phyloP scores from a whole-genome alignment of 2,888 invertebrate genomes.

The Ichneumoninae sp. region DNA sequence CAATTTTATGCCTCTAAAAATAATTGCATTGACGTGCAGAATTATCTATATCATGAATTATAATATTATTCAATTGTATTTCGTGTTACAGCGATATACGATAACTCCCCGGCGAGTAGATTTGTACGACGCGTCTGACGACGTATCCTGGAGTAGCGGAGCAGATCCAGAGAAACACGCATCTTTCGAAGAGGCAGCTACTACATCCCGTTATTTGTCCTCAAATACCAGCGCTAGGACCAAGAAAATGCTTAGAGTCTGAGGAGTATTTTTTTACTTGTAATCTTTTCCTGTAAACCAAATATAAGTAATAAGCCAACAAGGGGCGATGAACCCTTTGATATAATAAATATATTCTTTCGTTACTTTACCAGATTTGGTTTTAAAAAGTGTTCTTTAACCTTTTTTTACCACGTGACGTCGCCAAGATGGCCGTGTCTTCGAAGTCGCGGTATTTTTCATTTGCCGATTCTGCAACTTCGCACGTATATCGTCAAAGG shows the following conservation, averaged over 20 bases:
- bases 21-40: not conserved
- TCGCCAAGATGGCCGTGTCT: too few species aligned
- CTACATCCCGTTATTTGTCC: not conserved
- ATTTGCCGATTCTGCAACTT: too few species aligned
- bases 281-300: not conserved
- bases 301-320: not conserved
- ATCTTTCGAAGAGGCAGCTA: conserved; percentile 8
- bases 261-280: not conserved
- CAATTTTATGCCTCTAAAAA: not conserved
- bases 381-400: not conserved
- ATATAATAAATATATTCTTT: not conserved
- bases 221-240: not conserved
- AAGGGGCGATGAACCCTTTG: not conserved
- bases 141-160: not conserved
- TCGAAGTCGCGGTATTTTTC: too few species aligned
- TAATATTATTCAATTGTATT: not conserved
- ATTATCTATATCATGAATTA: not conserved
- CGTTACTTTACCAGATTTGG: not conserved
- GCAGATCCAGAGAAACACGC: not conserved
- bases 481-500: not conserved
- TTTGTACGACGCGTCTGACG: conserved; percentile 13
- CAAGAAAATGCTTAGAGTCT: conserved; percentile 28
- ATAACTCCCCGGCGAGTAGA: conserved; percentile 26
- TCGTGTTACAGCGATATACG: conserved; percentile 33
- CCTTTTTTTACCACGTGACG: too few species aligned